Evolutionary conservation across 2,888 invertebrate genomes (phyloP), one percentile per base, ranked within the genome.

Genomic region (Nomada ruficornis): DNA sequence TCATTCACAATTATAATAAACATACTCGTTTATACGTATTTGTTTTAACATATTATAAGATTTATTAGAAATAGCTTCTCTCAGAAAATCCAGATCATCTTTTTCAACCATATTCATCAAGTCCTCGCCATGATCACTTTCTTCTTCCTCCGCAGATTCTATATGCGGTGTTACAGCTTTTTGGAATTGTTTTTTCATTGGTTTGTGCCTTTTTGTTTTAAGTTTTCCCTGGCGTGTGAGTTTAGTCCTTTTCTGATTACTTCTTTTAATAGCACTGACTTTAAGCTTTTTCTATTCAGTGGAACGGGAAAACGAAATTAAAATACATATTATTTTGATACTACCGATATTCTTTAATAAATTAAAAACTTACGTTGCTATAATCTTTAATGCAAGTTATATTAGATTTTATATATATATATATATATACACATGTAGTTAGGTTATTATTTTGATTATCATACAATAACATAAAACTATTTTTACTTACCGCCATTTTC

Each of bases 31-130:
- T 9, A 91, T 73, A 65, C 91, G 91, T 65, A 95, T 93, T 89
- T 93, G 93, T 73, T 94, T 94, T n/a, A 94, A 90, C 42, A 95
- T 89, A 71, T 93, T 92, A 83, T 95, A 95, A 26, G 94, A 94
- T 82, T 94, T 93, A 71, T 94, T 94, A 0, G 94, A 91, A 74
- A 95, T 93, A 5, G 95, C 94, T 67, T 93, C 90, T 86, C 94
- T 94, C 42, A 95, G 88, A 86, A 95, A 95, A 54, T 93, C 91
- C 57, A 95, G 84, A 89, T 96, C 95, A 50, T 95, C 95, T 73
- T 94, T 90, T 50, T 95, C 95, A 54, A 96, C 94, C 95, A 95
- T 95, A 71, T 94, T 94, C 80, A 95, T 89, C 91, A 95, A 93
- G 89, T 95, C 95, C 82, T 95, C 94, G 13, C 94, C 95, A 90